phyloP scores from a whole-genome alignment of 2,113 vertebrate genomes.

The Trogon surrucura region DNA sequence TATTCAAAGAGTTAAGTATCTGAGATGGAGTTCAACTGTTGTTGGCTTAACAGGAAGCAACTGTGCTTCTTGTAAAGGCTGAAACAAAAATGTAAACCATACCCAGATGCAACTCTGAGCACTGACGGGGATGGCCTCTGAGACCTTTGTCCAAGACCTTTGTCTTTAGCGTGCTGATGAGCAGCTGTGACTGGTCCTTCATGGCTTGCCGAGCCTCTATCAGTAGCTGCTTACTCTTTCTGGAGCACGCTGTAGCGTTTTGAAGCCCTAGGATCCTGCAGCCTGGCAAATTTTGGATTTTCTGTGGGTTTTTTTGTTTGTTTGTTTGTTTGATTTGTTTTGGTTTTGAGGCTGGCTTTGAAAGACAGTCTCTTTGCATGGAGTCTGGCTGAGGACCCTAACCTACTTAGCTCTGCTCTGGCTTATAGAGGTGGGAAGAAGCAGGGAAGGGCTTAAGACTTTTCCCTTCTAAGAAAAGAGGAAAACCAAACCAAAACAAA shows the following conservation, averaged over 20 bases:
- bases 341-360: background rate
- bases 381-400: background rate
- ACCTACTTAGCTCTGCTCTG: background rate
- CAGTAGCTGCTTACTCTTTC: background rate
- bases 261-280: background rate
- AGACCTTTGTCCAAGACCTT: background rate
- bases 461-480: conserved; percentile 21
- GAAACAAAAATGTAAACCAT: conserved; percentile 62
- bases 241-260: background rate
- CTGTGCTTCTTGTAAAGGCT: conserved; percentile 48
- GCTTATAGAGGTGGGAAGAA: background rate
- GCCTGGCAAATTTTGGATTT: background rate
- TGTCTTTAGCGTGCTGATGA: background rate
- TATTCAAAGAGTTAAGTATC: conserved; percentile 16
- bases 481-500: background rate
- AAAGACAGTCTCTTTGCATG: background rate
- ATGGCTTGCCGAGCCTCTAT: background rate
- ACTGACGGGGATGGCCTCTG: background rate
- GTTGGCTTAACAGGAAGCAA: conserved; percentile 63
- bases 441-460: background rate
- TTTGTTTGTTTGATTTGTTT: background rate
- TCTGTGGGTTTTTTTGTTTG: background rate
- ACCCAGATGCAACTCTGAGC: background rate
- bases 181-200: background rate
- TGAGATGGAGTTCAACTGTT: conserved; percentile 1